Conservation (phyloP, 2,888 invertebrate species). For the Ichneumoninae sp. region DNA sequence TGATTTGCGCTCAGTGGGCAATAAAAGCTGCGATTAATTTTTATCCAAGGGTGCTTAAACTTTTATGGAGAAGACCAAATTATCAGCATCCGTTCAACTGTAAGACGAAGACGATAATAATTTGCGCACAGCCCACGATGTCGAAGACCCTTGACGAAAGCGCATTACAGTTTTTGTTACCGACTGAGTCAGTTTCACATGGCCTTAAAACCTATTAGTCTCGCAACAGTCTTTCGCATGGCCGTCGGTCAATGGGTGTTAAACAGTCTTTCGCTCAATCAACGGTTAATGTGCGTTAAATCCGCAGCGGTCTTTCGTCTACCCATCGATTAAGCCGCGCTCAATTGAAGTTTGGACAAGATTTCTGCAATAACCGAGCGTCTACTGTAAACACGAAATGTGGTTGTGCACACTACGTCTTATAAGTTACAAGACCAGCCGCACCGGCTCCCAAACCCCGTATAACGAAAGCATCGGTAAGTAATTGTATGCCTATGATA, state of each 20-base stretch:
- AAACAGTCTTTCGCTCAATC: background rate
- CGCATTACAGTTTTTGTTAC: background rate
- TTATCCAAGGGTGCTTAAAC: background rate
- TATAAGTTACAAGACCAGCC: constrained; percentile 3
- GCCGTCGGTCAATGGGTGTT: too few relatives aligned
- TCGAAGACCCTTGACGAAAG: background rate
- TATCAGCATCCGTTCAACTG: background rate
- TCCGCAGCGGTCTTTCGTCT: background rate
- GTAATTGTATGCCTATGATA: background rate
- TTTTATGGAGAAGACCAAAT: background rate
- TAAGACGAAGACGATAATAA: background rate
- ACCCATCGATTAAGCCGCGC: background rate
- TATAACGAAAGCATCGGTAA: constrained; percentile 17
- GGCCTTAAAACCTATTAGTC: background rate
- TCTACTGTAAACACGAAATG: background rate
- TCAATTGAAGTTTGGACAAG: background rate
- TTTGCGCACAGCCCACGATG: background rate
- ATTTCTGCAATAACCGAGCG: constrained; percentile 7
- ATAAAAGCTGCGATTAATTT: background rate
- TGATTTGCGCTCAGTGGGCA: background rate
- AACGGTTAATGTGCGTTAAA: background rate
- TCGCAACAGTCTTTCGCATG: background rate
- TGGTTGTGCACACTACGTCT: background rate
- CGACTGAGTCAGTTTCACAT: background rate
- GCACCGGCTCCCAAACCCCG: constrained; percentile 13